Conservation (phyloP, 1,140 invertebrate species). For the Magallana ariakensis region DNA sequence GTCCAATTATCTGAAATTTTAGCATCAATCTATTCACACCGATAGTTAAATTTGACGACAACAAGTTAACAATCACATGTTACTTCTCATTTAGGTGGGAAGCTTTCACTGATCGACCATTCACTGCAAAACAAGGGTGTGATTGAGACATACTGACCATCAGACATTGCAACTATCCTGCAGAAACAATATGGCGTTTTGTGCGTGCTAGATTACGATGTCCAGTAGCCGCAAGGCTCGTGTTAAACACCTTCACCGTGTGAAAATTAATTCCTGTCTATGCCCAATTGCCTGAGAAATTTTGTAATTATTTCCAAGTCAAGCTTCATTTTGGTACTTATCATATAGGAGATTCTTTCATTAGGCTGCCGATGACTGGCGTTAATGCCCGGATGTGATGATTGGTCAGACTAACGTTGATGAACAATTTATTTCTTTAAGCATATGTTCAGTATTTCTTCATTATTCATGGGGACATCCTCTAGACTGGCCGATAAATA, state of each 20-base stretch:
- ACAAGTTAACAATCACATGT: not conserved
- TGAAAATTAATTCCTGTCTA: conserved; percentile 37
- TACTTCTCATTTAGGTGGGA: not conserved
- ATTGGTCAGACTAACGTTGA: not conserved
- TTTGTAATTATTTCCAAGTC: conserved; percentile 31
- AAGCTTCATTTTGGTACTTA: conserved; percentile 26
- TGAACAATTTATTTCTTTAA: conserved; percentile 30
- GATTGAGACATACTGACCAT: not conserved
- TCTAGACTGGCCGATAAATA: not conserved
- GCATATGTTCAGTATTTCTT: conserved; percentile 18
- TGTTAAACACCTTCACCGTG: conserved; percentile 27
- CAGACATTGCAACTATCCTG: conserved; percentile 14
- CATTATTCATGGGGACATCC: not conserved
- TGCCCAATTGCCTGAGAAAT: conserved; percentile 25
- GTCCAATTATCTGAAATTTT: not conserved
- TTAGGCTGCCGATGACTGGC: conserved; percentile 7
- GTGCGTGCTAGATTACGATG: conserved; percentile 22
- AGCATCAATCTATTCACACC: not conserved
- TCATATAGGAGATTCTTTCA: conserved; percentile 23
- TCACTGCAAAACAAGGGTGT: conserved; percentile 21
- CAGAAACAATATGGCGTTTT: conserved; percentile 27
- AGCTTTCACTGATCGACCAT: not conserved
- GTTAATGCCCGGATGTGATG: conserved; percentile 30
- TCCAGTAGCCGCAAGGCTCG: not conserved
- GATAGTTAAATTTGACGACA: not conserved